Evolutionary conservation across 2,888 invertebrate genomes (phyloP), one percentile per base, ranked within the genome.

Genomic region (Tetragonisca angustula): DNA sequence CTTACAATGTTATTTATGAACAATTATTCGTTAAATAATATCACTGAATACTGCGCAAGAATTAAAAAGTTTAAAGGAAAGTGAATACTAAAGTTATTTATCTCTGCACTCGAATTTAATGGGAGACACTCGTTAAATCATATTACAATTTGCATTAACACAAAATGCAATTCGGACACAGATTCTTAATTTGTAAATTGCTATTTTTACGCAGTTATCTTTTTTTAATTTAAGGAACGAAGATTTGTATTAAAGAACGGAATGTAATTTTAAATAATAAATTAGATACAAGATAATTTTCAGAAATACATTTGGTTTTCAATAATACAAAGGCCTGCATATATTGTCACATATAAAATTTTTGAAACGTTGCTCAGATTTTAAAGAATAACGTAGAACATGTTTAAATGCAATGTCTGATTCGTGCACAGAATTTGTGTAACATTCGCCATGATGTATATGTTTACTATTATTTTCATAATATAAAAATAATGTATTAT

Each of bases 341-440:
- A 61, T 90, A 88, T 88, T 90, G 87, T 88, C 89, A 83, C 84
- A 81, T 89, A 88, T 76, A 90, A 83, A 87, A 85, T 73, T 88
- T 87, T 84, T 81, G 85, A 85, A 85, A 81, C 65, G 61, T 80
- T 85, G 85, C 85, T 85, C 85, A 81, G 73, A 67, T 77, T 79
- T 77, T 77, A 59, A 83, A 71, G 67, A 74, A 21, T 76, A 74
- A 74, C 72, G 76, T 65, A 85, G 76, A 83, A 75, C 70, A 83
- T 77, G 71, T 78, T 85, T 81, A 90, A 89, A 90, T 90, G 89
- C 90, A 84, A 83, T 84, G 52, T 80, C 79, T 75, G 81, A 88
- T 84, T 84, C 78, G 80, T 88, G 54, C 65, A 64, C 71, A 70
- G 56, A 79, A 74, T 83, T 83, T 70, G 64, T 76, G 79, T 79